Conservation (phyloP, 2,113 vertebrate species). For the Todiramphus saurophagus region DNA sequence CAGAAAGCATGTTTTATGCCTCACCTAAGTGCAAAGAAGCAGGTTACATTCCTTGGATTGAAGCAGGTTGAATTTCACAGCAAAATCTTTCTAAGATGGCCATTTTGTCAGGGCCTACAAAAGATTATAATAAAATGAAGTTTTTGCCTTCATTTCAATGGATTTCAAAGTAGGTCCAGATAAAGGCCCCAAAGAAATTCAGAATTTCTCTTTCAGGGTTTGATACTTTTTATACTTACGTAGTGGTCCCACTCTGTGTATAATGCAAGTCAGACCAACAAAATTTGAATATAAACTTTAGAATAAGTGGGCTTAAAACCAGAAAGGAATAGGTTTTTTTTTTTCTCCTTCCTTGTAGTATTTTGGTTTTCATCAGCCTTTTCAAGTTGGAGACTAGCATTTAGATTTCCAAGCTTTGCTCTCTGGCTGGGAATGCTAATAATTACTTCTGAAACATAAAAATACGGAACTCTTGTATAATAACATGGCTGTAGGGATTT, state of each 20-base stretch:
- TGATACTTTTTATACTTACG: background rate
- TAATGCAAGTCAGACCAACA: background rate
- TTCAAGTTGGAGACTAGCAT: background rate
- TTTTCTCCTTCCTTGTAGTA: background rate
- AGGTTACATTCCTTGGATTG: background rate
- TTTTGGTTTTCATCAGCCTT: background rate
- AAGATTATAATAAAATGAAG: background rate
- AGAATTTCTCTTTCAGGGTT: background rate
- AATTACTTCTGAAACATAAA: conserved; percentile 41
- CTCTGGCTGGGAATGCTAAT: background rate
- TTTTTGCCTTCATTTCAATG: background rate
- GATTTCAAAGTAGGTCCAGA: background rate
- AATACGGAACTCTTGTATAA: conserved; percentile 11
- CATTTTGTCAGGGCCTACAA: background rate
- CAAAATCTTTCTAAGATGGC: background rate
- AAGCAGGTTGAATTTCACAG: background rate
- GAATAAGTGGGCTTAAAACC: background rate
- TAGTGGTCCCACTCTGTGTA: background rate
- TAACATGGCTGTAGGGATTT: background rate
- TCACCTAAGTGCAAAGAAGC: background rate
- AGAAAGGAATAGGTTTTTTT: background rate
- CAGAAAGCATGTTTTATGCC: background rate
- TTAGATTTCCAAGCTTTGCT: background rate
- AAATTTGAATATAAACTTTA: background rate
- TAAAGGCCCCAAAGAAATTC: background rate